Conservation (phyloP, 2,888 invertebrate species). For the Allacma fusca region DNA sequence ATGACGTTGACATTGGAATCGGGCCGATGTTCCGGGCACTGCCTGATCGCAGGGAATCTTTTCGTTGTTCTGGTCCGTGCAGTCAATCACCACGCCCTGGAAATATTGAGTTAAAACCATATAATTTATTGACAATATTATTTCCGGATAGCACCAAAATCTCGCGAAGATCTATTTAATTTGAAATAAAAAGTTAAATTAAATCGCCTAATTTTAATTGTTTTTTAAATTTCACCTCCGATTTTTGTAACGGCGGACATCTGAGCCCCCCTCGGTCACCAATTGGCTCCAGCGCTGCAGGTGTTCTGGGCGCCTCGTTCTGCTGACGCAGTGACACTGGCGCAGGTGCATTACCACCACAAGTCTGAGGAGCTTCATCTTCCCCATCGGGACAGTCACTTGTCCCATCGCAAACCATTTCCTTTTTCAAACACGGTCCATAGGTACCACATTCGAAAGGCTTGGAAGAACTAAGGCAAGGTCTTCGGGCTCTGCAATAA, state of each 20-base stretch:
- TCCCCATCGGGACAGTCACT: conserved; percentile 43
- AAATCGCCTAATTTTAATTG: too few species aligned
- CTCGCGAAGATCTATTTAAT: too few species aligned
- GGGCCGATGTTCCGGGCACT: conserved; percentile 31
- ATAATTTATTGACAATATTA: too few species aligned
- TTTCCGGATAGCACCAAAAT: too few species aligned
- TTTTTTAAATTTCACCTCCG: too few species aligned
- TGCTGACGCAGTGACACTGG: too few species aligned
- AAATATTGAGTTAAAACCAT: not conserved
- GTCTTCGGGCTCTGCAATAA: conserved; percentile 46
- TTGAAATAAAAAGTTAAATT: too few species aligned
- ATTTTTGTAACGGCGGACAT: too few species aligned
- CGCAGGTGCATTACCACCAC: not conserved
- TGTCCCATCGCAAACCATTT: conserved; percentile 36
- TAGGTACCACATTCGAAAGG: conserved; percentile 48
- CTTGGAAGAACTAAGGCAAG: conserved; percentile 41
- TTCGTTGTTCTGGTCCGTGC: conserved; percentile 5
- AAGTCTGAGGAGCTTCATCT: conserved; percentile 38
- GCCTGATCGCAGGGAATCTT: conserved; percentile 26
- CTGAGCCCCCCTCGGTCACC: too few species aligned
- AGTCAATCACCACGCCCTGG: conserved; percentile 44
- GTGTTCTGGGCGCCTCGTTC: too few species aligned
- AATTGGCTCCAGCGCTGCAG: too few species aligned
- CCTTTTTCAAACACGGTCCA: conserved; percentile 38
- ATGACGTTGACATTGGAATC: conserved; percentile 37